These are phyloP conservation scores for Caenorhabditis inopinata DNA, from an alignment of 1,140 invertebrate genomes.

Conservation along the genomic window DNA sequence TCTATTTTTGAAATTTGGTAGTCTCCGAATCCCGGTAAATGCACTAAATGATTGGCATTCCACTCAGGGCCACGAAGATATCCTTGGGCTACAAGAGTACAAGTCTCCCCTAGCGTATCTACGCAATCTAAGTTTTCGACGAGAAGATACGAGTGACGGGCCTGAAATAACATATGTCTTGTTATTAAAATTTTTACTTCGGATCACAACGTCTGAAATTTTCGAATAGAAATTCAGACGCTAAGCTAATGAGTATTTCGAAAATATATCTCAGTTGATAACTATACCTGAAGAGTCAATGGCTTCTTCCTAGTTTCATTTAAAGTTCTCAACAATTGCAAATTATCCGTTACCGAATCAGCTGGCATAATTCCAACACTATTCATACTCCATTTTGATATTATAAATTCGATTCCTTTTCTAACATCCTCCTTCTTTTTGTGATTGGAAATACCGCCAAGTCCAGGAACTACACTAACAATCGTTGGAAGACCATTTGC, in stretches of 20 bases:
- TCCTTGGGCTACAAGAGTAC: conserved; percentile 71
- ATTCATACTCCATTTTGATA: conserved; percentile 35
- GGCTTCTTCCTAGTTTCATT: conserved; percentile 43
- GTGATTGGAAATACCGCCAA: conserved; percentile 20
- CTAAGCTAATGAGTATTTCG: too few species aligned
- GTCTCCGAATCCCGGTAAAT: conserved; percentile 85
- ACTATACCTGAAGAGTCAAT: conserved; percentile 30
- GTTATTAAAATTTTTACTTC: too few species aligned
- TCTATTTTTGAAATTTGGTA: conserved; percentile 85
- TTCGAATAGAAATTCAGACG: too few species aligned
- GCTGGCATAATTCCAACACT: conserved; percentile 26
- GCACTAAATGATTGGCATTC: conserved; percentile 82
- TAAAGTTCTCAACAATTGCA: conserved; percentile 28
- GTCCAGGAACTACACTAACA: conserved; percentile 43
- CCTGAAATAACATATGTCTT: too few species aligned
- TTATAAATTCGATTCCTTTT: conserved; percentile 27
- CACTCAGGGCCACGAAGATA: conserved; percentile 79
- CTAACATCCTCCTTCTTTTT: conserved; percentile 43
- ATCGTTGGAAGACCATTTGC: conserved; percentile 36
- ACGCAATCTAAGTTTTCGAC: conserved; percentile 24
- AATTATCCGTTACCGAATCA: conserved; percentile 35
- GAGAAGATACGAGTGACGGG: conserved; percentile 15
- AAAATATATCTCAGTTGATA: too few species aligned
- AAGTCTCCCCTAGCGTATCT: not conserved
- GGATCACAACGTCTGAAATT: too few species aligned